These are phyloP conservation scores for Tauraco hartlaubi DNA, from an alignment of 2,797 vertebrate genomes.

Conservation along the genomic window DNA sequence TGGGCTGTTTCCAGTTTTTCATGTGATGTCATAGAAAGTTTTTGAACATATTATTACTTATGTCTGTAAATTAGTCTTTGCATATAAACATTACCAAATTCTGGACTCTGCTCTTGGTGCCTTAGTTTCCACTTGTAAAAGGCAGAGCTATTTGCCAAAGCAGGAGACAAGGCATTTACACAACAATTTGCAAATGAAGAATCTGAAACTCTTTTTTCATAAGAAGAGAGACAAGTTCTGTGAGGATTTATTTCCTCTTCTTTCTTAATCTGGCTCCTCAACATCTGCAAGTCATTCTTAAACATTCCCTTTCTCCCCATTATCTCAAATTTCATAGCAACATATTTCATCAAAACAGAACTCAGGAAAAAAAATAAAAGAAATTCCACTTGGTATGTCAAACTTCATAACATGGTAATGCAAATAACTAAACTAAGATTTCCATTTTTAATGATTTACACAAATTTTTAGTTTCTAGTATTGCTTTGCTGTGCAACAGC, in stretches of 20 bases:
- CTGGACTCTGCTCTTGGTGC: background rate
- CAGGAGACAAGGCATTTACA: background rate
- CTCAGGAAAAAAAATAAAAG: background rate
- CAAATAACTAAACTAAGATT: background rate
- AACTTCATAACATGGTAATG: background rate
- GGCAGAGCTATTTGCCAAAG: background rate
- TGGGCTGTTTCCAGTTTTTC: background rate
- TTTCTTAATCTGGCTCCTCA: background rate
- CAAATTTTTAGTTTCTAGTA: background rate
- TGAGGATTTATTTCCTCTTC: background rate
- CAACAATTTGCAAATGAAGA: background rate
- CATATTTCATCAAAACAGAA: background rate
- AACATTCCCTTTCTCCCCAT: background rate
- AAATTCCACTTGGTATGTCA: background rate
- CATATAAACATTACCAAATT: background rate
- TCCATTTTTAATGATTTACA: background rate
- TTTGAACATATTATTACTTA: background rate
- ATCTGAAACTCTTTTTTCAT: background rate
- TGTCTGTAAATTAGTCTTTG: background rate
- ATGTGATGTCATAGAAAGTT: background rate
- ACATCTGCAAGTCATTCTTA: background rate
- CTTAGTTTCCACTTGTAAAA: background rate
- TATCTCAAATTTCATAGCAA: background rate
- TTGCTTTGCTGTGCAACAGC: background rate
- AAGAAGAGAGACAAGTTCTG: background rate